Base-by-base conservation (phyloP, 2,113 vertebrate genomes). In the Tautogolabrus adspersus region DNA sequence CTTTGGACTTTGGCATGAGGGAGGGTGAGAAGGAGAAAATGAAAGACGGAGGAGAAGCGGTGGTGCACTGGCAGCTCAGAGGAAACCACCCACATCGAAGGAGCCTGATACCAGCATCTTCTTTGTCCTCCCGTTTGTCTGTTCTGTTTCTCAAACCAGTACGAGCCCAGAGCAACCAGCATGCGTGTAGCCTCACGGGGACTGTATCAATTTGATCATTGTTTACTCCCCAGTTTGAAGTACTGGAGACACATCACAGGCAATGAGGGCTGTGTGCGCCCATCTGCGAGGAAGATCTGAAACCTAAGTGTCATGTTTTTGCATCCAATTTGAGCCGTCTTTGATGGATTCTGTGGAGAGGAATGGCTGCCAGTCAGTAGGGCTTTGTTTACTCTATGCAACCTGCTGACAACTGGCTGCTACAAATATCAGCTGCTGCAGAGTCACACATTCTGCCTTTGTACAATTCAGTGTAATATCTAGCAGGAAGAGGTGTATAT, bases 1-100 rank as follows among this genome's bases (percentile, higher is more conserved):
- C 83, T 91, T 92, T 92, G 86, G 92, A 83, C 81, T 79, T 80
- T 19, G 73, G 87, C 51, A 77, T 81, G 63, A 87, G 78, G 75
- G 87, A 76, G 84, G 66, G 79, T 57, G 87, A 87, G 83, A 87
- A 72, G 72, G 77, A 90, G 87, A 88, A 88, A 92, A 90, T 90
- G 77, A 91, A 86, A 88, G 80, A 38, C 46, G 74, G 77, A 68
- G 82, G 58, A 84, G 72, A 84, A 81, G 81, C 73, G 47, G 77
- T 47, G 63, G 80, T 83, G 84, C 84, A 37, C 78, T 76, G 68
- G 82, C 79, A 89, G 88, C 85, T 87, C 75, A 34, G 77, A 83
- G 88, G 80, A 89, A 80, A 82, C 82, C 55, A 77, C 82, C 82
- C 88, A 90, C 87, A 82, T 82, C 5, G 59, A 77, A 75, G 64